A percentile compares a stretch with the other conserved stretches of the same genome.
Evolutionary conservation across 2,797 vertebrate genomes (phyloP).

Genomic region (Stomatorhinus walkeri): DNA sequence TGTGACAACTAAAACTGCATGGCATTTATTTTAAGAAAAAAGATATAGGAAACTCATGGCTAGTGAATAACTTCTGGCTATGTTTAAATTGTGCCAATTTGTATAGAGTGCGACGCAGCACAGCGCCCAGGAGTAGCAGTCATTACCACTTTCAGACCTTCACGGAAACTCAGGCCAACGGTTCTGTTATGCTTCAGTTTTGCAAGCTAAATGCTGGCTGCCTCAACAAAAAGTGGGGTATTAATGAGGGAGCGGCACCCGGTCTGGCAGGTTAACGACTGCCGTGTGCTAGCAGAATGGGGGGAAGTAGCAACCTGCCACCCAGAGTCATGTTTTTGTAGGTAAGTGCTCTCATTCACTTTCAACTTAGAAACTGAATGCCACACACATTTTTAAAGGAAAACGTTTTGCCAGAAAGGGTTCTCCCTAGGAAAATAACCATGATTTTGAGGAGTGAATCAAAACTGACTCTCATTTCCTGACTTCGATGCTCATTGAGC

Average conservation of each 20-base stretch:
- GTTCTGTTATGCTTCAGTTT: background rate
- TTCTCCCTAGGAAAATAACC: background rate
- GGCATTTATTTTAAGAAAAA: slow-evolving; percentile 17
- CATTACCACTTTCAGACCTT: background rate
- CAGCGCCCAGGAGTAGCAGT: background rate
- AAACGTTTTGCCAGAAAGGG: background rate
- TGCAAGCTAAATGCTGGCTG: background rate
- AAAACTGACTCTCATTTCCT: background rate
- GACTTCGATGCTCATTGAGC: background rate
- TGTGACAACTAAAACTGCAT: slow-evolving; percentile 21
- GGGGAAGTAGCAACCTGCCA: background rate
- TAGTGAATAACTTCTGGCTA: slow-evolving; percentile 20
- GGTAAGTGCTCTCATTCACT: background rate
- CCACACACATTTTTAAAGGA: background rate
- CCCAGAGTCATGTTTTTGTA: background rate
- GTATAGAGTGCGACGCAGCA: background rate
- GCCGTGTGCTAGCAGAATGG: background rate
- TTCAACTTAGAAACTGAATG: background rate
- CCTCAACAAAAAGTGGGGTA: background rate
- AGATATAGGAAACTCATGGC: background rate
- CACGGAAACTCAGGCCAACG: background rate
- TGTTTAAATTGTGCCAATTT: slow-evolving; percentile 17
- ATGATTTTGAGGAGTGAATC: background rate
- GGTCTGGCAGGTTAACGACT: background rate
- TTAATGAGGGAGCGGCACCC: background rate